Conservation (phyloP, 1,140 invertebrate species). For the Carposina sasakii region DNA sequence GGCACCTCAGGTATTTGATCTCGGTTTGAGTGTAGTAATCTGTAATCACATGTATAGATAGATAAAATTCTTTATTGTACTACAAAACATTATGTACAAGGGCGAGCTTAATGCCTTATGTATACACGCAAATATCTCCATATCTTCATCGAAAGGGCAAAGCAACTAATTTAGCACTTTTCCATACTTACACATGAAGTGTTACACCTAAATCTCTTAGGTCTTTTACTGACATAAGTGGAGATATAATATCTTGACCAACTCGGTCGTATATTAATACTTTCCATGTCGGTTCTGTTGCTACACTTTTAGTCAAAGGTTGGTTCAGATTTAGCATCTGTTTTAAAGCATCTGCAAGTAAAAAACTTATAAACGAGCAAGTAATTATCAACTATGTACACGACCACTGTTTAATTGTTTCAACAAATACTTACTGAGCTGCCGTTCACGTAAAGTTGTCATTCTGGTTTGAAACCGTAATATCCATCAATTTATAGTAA, state of each 20-base stretch:
- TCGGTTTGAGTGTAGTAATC: conserved; percentile 92
- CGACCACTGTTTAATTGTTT: background rate
- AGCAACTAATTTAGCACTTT: no score
- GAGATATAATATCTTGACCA: conserved; percentile 99
- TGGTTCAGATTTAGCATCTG: conserved; percentile 96
- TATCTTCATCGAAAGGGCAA: no score
- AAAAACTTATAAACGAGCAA: conserved; percentile 14
- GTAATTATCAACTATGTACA: background rate
- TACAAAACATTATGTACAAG: no score
- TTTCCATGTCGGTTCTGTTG: conserved; percentile 94
- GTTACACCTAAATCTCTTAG: conserved; percentile 97
- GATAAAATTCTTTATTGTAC: no score
- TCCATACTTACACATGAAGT: conserved; percentile 89
- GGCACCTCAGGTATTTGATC: conserved; percentile 98
- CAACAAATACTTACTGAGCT: conserved; percentile 77
- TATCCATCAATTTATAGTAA: conserved; percentile 21
- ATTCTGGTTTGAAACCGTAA: conserved; percentile 54
- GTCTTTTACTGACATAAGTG: conserved; percentile 96
- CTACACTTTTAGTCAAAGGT: conserved; percentile 80
- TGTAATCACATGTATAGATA: no score
- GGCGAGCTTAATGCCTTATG: no score
- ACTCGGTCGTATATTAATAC: conserved; percentile 96
- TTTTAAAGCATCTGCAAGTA: conserved; percentile 83
- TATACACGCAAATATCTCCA: no score
- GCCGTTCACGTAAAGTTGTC: conserved; percentile 80